Evolutionary conservation across 2,113 vertebrate species (phyloP).

Genomic region (Alexandromys fortis): DNA sequence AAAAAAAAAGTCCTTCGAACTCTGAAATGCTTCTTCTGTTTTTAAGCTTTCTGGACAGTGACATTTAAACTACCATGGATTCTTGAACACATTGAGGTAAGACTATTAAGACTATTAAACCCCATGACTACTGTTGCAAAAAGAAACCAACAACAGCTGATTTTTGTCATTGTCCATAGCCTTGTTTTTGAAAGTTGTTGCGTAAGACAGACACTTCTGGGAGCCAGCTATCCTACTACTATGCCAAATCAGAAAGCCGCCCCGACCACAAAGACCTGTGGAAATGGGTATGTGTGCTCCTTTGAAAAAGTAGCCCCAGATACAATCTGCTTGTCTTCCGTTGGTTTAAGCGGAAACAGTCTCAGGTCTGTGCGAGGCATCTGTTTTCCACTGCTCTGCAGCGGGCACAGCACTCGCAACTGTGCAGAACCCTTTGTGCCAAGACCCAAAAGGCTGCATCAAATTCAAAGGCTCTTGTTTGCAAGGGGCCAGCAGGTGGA

Average conservation of each 20-base stretch:
- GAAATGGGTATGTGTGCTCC: background rate
- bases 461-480: slow-evolving; percentile 32
- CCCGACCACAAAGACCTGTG: background rate
- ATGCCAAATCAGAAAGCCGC: background rate
- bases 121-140: background rate
- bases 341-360: background rate
- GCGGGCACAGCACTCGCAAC: background rate
- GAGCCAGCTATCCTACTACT: background rate
- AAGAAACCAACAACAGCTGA: background rate
- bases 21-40: background rate
- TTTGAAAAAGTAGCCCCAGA: slow-evolving; percentile 14
- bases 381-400: background rate
- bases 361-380: background rate
- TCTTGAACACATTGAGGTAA: background rate
- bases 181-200: slow-evolving; percentile 6
- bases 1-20: background rate
- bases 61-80: background rate
- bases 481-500: slow-evolving; percentile 53
- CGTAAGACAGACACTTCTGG: background rate
- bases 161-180: background rate
- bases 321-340: background rate
- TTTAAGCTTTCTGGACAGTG: background rate
- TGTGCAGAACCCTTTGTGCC: background rate
- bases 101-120: slow-evolving; percentile 20
- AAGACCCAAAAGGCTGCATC: slow-evolving; percentile 23